Conservation (phyloP, 2,888 invertebrate species). For the Celastrina argiolus region DNA sequence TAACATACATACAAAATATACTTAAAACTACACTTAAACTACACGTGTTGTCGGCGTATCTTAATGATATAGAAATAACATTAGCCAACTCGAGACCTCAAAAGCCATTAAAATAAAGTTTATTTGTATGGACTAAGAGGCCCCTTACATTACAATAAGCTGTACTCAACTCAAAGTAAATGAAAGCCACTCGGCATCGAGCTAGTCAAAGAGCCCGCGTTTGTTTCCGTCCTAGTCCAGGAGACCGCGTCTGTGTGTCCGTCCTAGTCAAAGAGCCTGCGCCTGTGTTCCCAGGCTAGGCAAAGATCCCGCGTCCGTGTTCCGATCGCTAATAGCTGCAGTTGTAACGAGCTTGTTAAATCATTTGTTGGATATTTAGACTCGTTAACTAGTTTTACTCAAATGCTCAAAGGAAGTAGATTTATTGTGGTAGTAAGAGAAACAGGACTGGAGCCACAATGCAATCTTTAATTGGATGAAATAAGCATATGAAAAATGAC, state of each 20-base stretch:
- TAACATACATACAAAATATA: too few species aligned
- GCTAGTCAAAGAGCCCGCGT: not conserved
- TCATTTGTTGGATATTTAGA: not conserved
- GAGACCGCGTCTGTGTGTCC: not conserved
- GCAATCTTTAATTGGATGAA: too few species aligned
- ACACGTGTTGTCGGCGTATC: too few species aligned
- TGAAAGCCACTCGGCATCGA: not conserved
- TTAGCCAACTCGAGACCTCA: not conserved
- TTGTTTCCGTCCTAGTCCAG: not conserved
- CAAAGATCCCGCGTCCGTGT: not conserved
- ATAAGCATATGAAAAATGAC: too few species aligned
- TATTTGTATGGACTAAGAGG: not conserved
- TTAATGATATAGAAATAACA: not conserved
- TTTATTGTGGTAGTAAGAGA: not conserved
- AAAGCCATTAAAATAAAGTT: not conserved
- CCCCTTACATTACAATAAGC: not conserved
- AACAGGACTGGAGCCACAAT: too few species aligned
- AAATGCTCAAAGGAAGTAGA: not conserved
- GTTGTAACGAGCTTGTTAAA: not conserved
- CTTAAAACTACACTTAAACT: too few species aligned
- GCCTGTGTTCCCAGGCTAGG: too few species aligned
- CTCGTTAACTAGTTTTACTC: not conserved
- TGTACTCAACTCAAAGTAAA: slow-evolving; percentile 6
- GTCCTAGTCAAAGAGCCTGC: too few species aligned
- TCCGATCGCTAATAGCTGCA: not conserved